Percentiles rank a stretch among this genome's conserved stretches.
Conservation (phyloP, 2,888 invertebrate species). For the Leptothorax acervorum region DNA sequence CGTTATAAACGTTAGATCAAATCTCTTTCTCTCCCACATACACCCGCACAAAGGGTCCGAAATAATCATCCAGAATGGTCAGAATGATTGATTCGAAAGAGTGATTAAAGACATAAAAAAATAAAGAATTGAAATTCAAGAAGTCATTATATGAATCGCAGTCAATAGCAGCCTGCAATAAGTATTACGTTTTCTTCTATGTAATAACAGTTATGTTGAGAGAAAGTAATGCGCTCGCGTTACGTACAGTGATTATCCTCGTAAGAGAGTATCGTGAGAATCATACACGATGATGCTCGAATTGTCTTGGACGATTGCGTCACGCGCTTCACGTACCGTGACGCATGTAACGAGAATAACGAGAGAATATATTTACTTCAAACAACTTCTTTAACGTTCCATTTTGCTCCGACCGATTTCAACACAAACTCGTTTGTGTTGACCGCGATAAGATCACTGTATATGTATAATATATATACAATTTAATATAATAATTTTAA, state of each 20-base stretch:
- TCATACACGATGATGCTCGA: constrained; percentile 35
- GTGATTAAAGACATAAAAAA: not conserved
- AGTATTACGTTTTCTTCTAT: constrained; percentile 14
- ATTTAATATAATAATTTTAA: not conserved
- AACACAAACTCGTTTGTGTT: not conserved
- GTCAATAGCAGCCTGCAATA: not conserved
- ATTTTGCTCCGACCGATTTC: not conserved
- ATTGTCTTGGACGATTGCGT: constrained; percentile 49
- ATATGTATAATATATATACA: not conserved
- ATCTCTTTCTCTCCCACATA: too few species aligned
- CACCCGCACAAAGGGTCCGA: too few species aligned
- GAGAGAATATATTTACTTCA: not conserved
- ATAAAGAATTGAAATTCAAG: not conserved
- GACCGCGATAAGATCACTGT: not conserved
- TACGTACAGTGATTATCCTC: constrained; percentile 4
- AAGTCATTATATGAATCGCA: not conserved
- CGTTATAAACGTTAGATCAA: too few species aligned
- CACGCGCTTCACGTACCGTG: constrained; percentile 55
- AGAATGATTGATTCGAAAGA: not conserved
- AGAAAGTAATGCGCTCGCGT: constrained; percentile 1
- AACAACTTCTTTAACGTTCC: not conserved
- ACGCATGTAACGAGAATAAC: constrained; percentile 10
- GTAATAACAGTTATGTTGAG: not conserved
- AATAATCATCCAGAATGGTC: too few species aligned
- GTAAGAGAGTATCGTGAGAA: constrained; percentile 62